Percentiles rank a stretch among this genome's conserved stretches.
phyloP scores from a whole-genome alignment of 2,888 invertebrate genomes.

The Tanytarsus gracilentus region DNA sequence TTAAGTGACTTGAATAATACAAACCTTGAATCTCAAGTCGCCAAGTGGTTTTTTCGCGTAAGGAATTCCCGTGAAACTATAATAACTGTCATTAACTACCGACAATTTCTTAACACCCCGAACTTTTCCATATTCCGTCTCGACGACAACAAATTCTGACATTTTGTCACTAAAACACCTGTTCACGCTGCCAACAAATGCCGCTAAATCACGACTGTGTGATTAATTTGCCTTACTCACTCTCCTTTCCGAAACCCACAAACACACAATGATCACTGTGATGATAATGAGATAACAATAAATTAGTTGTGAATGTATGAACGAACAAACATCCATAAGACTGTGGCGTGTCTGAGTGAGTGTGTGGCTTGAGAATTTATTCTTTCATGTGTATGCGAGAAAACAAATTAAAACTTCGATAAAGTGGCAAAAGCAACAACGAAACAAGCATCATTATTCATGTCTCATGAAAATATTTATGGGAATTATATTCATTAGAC shows the following conservation, averaged over 20 bases:
- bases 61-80: background rate
- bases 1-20: background rate
- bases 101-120: constrained; percentile 4
- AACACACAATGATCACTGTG: background rate
- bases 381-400: background rate
- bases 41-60: constrained; percentile 4
- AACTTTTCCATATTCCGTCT: constrained; percentile 19
- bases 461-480: constrained; percentile 20
- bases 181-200: background rate
- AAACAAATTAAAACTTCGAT: constrained; percentile 18
- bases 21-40: background rate
- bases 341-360: background rate
- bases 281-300: background rate
- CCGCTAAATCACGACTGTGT: background rate
- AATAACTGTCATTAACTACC: background rate
- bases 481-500: constrained; percentile 27
- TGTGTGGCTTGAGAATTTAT: background rate
- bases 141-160: background rate
- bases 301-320: background rate
- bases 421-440: constrained; percentile 8
- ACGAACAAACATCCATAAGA: background rate
- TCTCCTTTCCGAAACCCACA: too few species aligned
- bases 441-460: constrained; percentile 20
- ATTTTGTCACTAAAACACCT: background rate
- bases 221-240: too few species aligned